Conservation (phyloP, 2,888 invertebrate genomes). For the Laspeyria flexula region DNA sequence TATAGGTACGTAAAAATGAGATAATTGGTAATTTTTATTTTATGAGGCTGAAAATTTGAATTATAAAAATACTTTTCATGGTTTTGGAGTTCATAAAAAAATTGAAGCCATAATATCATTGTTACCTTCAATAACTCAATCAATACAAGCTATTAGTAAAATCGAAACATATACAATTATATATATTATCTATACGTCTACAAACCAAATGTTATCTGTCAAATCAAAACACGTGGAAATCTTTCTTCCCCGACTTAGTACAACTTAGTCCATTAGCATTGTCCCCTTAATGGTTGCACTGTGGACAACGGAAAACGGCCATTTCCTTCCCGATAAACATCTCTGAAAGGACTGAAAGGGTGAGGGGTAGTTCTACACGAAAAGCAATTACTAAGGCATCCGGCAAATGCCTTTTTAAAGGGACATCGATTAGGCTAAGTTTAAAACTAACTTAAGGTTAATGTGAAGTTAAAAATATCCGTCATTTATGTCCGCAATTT, state of each 20-base stretch:
- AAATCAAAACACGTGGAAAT: conserved; percentile 42
- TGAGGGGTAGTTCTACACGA: conserved; percentile 71
- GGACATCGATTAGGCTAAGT: conserved; percentile 38
- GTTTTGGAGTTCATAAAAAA: no score
- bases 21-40: no score
- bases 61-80: no score
- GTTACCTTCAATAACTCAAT: no score
- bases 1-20: no score
- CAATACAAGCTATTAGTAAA: not conserved
- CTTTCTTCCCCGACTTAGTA: conserved; percentile 51
- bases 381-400: conserved; percentile 74
- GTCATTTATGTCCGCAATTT: not conserved
- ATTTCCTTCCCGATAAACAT: conserved; percentile 85
- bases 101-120: no score
- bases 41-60: no score
- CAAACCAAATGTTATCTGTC: conserved; percentile 4
- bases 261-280: conserved; percentile 80
- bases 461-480: conserved; percentile 1
- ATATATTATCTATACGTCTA: not conserved
- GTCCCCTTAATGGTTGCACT: conserved; percentile 79
- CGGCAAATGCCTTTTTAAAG: conserved; percentile 41
- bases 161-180: not conserved
- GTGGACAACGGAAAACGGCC: conserved; percentile 85
- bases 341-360: conserved; percentile 84
- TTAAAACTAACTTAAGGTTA: conserved; percentile 29